phyloP scores from a whole-genome alignment of 2,797 vertebrate species.

The Malurus splendens region DNA sequence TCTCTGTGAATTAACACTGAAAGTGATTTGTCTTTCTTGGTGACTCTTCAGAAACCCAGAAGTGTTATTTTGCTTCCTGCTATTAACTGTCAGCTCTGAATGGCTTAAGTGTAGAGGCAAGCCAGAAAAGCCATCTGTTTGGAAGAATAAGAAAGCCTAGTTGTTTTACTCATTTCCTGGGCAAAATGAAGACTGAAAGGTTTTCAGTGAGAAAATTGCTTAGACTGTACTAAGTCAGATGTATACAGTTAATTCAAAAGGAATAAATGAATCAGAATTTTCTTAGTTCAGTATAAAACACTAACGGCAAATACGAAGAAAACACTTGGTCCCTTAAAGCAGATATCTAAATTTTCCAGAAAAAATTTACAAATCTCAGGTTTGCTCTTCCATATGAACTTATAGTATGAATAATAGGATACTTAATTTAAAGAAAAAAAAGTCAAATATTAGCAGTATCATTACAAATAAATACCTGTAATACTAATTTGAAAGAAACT shows the following conservation, averaged over 20 bases:
- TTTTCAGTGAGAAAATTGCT: constrained; percentile 61
- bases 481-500: neutral
- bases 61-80: constrained; percentile 50
- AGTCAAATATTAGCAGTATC: neutral
- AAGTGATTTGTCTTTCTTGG: neutral
- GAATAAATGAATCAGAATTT: constrained; percentile 16
- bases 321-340: neutral
- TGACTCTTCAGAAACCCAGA: constrained; percentile 15
- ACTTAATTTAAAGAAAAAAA: neutral
- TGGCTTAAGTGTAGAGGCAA: constrained; percentile 36
- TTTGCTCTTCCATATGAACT: neutral
- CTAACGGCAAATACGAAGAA: neutral
- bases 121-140: constrained; percentile 63
- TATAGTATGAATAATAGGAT: neutral
- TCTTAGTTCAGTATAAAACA: constrained; percentile 11
- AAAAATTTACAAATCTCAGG: neutral
- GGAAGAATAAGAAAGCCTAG: constrained; percentile 55
- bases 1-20: neutral
- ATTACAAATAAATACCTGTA: neutral
- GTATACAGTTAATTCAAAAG: constrained; percentile 11
- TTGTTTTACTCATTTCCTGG: constrained; percentile 65
- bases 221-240: constrained; percentile 61
- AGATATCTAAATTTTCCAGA: neutral
- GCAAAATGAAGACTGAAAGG: constrained; percentile 59
- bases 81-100: constrained; percentile 45